Base-by-base conservation (phyloP, 1,140 invertebrate species). In the Sinonovacula constricta region DNA sequence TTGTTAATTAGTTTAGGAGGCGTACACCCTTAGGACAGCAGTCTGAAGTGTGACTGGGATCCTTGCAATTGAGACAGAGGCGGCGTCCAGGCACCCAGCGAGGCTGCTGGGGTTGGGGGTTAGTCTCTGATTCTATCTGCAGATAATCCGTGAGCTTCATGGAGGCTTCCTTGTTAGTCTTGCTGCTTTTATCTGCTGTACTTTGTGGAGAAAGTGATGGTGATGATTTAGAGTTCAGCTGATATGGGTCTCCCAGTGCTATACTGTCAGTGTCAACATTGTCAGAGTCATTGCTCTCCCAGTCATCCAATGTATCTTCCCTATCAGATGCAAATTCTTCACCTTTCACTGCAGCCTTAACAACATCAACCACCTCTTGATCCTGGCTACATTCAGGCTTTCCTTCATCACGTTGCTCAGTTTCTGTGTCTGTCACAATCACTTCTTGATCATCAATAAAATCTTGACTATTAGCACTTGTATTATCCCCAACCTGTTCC, bases 251-350 rank as follows among this genome's bases (percentile, higher is more conserved):
- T 10, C 39, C 7, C 7, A 45, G 39, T 10, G 7, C 39, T 45
- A 18, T 45, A 18, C 18, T 24, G 45, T 70, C 45, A 14, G 45
- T 36, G 30, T 70, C 56, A 2, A 39, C n/a, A 34, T 70, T 56
- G 1, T 59, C 68, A n/a, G 53, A 57, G 56, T 34, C 56, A 34
- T 14, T 56, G 56, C 54, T 59, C 33, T 59, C 54, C 68, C 68
- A 70, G 2, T 70, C 49, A 70, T 70, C 68, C 57, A 56, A 26
- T n/a, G 39, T 53, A 36, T 54, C 59, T 15, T 75, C 59, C 15
- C 63, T 5, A 3, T 75, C 59, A 63, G 65, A 75, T 34, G 60
- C 71, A 57, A 54, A 76, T 22, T 67, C 60, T 54, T 76, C 72
- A 31, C 14, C 15, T 14, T 7, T 24, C 15, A 22, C 15, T 22